These are phyloP conservation scores for Neoitamus cyanurus DNA, from an alignment of 2,888 invertebrate species.

Conservation along the genomic window DNA sequence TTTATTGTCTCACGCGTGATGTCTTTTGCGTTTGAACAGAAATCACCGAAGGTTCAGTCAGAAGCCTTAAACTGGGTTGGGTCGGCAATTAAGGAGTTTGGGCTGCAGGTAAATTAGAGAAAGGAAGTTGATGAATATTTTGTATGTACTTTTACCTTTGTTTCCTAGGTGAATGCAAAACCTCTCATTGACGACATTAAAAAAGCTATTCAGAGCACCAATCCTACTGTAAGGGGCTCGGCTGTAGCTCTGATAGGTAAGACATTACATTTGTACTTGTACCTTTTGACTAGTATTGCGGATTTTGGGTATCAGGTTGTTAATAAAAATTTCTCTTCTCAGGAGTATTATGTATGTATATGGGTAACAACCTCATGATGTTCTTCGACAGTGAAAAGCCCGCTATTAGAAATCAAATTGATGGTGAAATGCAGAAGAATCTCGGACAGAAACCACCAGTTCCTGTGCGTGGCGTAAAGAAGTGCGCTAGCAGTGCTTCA, in stretches of 20 bases:
- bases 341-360: conserved; percentile 83
- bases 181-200: conserved; percentile 80
- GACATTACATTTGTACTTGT: neutral
- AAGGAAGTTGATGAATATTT: neutral
- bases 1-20: conserved; percentile 78
- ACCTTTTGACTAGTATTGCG: neutral
- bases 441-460: conserved; percentile 80
- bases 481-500: conserved; percentile 53
- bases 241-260: conserved; percentile 69
- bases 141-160: neutral
- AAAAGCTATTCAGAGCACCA: conserved; percentile 85
- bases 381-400: conserved; percentile 91
- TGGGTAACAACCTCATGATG: conserved; percentile 76
- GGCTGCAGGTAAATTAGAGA: conserved; percentile 67
- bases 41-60: conserved; percentile 91
- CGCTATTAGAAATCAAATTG: conserved; percentile 84
- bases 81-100: conserved; percentile 85
- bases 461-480: conserved; percentile 73
- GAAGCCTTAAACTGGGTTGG: conserved; percentile 86
- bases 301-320: conserved; percentile 60
- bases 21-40: conserved; percentile 83
- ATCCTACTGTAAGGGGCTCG: conserved; percentile 84
- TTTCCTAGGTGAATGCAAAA: conserved; percentile 76
- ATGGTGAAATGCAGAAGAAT: conserved; percentile 86
- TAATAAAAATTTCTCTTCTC: conserved; percentile 53